Conservation (phyloP, 2,797 vertebrate genomes). For the Spea hammondii region DNA sequence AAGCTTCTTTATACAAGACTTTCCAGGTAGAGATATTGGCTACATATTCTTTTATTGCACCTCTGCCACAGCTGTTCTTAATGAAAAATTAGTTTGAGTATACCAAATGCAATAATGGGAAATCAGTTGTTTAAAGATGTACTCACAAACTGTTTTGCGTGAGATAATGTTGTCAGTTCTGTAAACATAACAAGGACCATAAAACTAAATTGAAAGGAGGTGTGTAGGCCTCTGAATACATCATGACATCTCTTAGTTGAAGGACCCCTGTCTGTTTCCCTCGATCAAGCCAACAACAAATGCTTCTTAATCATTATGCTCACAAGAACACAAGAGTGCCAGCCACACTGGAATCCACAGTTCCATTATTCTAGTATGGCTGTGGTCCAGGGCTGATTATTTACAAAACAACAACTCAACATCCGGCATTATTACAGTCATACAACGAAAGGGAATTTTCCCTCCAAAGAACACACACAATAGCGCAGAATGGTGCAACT, state of each 20-base stretch:
- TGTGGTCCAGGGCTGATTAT: conserved; percentile 64
- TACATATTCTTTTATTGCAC: too few relatives aligned
- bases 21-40: too few relatives aligned
- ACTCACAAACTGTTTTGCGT: too few relatives aligned
- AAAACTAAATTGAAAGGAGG: conserved; percentile 18
- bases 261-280: conserved; percentile 35
- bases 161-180: conserved; percentile 9
- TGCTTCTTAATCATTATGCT: conserved; percentile 47
- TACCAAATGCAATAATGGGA: too few relatives aligned
- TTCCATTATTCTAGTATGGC: conserved; percentile 60
- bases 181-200: conserved; percentile 20
- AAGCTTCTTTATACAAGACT: too few relatives aligned
- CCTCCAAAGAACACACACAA: conserved; percentile 55
- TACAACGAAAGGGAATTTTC: conserved; percentile 61
- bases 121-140: too few relatives aligned
- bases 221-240: conserved; percentile 11
- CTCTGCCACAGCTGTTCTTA: too few relatives aligned
- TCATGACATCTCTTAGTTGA: conserved; percentile 19
- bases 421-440: conserved; percentile 55
- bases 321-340: conserved; percentile 36
- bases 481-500: conserved; percentile 47
- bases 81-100: too few relatives aligned
- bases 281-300: conserved; percentile 39
- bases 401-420: conserved; percentile 61
- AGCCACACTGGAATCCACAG: conserved; percentile 53